Base-by-base conservation (phyloP, 1,140 invertebrate genomes). In the Centruroides vittatus region DNA sequence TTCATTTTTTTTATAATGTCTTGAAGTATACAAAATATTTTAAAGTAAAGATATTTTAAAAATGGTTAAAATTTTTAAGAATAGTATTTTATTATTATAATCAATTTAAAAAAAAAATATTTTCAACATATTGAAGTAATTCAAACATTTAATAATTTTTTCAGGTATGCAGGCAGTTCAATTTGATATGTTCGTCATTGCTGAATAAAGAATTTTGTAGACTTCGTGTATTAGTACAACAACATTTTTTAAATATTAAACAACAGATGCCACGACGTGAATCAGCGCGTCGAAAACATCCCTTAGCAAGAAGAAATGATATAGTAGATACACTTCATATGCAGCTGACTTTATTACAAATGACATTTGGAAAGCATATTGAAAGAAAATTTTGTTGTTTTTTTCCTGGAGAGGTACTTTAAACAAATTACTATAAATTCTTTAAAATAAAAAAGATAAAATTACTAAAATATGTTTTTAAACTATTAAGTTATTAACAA, bases 351-450 rank as follows among this genome's bases (percentile, higher is more conserved):
- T 73, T 92, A 51, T 74, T 92, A 51, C 88, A 91, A 74, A 91
- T 90, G 87, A 86, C 86, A 23, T 89, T 92, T 77, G 88, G 88
- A 10, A 91, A 91, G 73, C 88, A 92, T 69, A 92, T 92, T 68
- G 88, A 91, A 73, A 80, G 88, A 66, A 88, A 86, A 73, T 86
- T 90, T 73, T 88, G 86, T 70, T 90, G 87, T 73, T 92, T 92
- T 72, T 91, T 92, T 73, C 86, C 88, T 51, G 88, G 88, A 72
- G 86, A 88, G 76, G 87, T 90, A 78, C 6, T 41, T 41, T 8
- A 5, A 41, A 8, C 1, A 41, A 23, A 23, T 23, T 23, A 23
- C 23, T 23, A 23, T 23, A 23, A 23, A 23, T 23, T 23, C 0
- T 23, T 23, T 23, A 23, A 23, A 23, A 23, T 23, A 23, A 23